Evolutionary conservation across 2,797 vertebrate species (phyloP).

Genomic region (Lacerta viridis): DNA sequence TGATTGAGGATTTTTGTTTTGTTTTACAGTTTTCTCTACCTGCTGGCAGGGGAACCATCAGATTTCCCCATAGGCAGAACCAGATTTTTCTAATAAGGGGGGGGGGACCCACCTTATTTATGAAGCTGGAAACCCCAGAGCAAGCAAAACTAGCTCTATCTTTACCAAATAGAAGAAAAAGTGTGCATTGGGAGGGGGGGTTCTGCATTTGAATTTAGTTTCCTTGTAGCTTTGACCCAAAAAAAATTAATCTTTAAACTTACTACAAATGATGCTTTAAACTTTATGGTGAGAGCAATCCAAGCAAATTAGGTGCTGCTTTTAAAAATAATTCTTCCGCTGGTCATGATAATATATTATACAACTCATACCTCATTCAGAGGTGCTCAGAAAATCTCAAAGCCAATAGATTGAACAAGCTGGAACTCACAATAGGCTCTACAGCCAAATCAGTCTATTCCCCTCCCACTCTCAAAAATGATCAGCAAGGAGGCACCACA

Average conservation of each 20-base stretch:
- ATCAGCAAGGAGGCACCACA: not conserved
- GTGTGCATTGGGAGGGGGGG: not conserved
- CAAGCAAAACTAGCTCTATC: not conserved
- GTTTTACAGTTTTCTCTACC: not conserved
- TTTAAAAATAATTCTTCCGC: not conserved
- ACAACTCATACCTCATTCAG: not conserved
- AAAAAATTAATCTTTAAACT: not conserved
- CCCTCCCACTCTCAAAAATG: too few species aligned
- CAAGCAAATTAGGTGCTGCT: not conserved
- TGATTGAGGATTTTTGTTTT: not conserved
- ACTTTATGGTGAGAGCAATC: not conserved
- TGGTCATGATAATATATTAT: not conserved
- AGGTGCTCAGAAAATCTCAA: not conserved
- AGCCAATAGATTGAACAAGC: not conserved
- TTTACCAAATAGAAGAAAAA: not conserved
- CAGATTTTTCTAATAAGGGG: not conserved
- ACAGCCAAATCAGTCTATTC: not conserved
- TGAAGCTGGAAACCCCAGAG: constrained; percentile 27
- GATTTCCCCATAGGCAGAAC: not conserved
- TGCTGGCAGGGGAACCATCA: not conserved
- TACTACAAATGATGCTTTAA: not conserved
- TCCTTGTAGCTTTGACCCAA: not conserved
- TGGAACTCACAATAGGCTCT: not conserved
- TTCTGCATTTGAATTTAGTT: not conserved
- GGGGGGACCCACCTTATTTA: not conserved